phyloP scores from a whole-genome alignment of 2,113 vertebrate genomes.

The Corythornis madagascariensis region DNA sequence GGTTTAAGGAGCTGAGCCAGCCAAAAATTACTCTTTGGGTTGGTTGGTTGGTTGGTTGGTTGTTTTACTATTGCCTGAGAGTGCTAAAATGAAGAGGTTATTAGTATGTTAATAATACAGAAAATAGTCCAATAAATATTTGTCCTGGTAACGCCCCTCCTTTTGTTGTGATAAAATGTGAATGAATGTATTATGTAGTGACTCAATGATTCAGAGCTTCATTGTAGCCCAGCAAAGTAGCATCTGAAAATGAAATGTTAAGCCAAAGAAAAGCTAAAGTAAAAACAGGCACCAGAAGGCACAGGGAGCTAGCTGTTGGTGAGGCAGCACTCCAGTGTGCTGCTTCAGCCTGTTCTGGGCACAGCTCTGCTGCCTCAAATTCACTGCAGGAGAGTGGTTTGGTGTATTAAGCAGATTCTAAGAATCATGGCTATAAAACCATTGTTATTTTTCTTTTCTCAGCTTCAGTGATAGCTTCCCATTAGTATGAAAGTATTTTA shows the following conservation, averaged over 20 bases:
- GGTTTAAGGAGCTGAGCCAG: background rate
- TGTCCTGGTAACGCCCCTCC: background rate
- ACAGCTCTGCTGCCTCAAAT: background rate
- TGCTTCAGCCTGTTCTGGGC: background rate
- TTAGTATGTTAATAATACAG: background rate
- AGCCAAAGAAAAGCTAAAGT: background rate
- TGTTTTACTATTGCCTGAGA: background rate
- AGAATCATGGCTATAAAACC: background rate
- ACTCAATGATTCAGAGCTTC: background rate
- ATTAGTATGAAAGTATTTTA: background rate
- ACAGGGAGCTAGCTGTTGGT: background rate
- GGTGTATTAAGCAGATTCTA: background rate
- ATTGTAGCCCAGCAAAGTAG: background rate
- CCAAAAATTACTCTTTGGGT: background rate
- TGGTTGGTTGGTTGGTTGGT: no score
- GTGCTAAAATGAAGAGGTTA: background rate
- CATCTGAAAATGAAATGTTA: background rate
- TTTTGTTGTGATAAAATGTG: background rate
- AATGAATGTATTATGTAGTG: background rate
- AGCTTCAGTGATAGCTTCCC: background rate
- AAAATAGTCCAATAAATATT: background rate
- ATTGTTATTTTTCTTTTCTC: background rate
- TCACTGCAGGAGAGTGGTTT: background rate
- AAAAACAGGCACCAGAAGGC: background rate
- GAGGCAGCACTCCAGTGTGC: accelerated